Conservation (phyloP, 2,113 vertebrate genomes). For the Candoia aspera region DNA sequence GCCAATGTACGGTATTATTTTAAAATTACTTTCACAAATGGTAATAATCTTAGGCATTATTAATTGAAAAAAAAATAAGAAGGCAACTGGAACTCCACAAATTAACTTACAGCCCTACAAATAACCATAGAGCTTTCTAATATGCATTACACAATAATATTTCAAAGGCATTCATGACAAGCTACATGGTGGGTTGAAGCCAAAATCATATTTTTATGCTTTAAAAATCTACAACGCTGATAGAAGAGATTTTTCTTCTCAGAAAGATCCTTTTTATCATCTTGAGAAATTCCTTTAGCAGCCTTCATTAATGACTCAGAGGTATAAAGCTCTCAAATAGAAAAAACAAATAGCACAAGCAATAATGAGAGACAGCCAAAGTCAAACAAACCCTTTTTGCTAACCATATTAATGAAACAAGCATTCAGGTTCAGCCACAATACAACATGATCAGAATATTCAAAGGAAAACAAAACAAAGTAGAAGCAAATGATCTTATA, state of each 20-base stretch:
- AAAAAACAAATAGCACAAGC: neutral
- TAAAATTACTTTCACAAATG: constrained; percentile 16
- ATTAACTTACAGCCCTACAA: constrained; percentile 13
- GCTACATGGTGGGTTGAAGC: constrained; percentile 18
- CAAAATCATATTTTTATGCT: constrained; percentile 16
- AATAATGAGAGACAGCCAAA: neutral
- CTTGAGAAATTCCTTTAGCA: constrained; percentile 14
- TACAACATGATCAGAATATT: neutral
- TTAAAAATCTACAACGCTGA: constrained; percentile 42
- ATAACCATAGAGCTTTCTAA: constrained; percentile 19
- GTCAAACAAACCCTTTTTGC: neutral
- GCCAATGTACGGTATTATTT: neutral
- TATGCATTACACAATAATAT: neutral
- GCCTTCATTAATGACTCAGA: constrained; percentile 1
- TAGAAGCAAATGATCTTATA: neutral
- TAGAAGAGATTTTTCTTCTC: constrained; percentile 24
- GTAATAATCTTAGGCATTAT: neutral
- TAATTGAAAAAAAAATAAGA: constrained; percentile 10
- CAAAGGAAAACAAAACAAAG: neutral
- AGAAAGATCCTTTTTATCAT: constrained; percentile 9
- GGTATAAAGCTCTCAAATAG: neutral
- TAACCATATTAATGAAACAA: neutral
- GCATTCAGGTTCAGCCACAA: neutral
- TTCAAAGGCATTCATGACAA: constrained; percentile 20
- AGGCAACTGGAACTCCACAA: neutral